These are phyloP conservation scores for Zhuqinia jingwanae DNA, from an alignment of 2,888 invertebrate genomes.

Conservation along the genomic window DNA sequence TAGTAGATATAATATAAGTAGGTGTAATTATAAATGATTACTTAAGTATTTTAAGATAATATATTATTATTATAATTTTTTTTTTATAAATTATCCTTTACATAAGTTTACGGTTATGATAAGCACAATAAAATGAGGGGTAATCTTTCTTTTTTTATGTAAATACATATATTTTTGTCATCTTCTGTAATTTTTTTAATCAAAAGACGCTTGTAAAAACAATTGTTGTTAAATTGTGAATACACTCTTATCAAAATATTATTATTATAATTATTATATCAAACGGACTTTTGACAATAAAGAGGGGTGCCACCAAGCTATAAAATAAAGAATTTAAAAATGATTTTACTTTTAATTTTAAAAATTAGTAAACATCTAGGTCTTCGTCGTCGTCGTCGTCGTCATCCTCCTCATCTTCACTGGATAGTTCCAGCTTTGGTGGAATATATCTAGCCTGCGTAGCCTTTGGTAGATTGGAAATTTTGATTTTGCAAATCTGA, in stretches of 20 bases:
- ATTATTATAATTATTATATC: neutral
- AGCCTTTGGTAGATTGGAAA: neutral
- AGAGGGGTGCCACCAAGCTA: conserved; percentile 65
- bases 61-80: no score
- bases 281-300: conserved; percentile 10
- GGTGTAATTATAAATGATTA: no score
- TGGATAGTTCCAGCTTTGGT: no score
- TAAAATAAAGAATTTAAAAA: neutral
- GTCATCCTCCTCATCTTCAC: neutral
- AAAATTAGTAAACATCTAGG: neutral
- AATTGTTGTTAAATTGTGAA: neutral
- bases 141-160: neutral
- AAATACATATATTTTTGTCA: conserved; percentile 36
- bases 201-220: conserved; percentile 38
- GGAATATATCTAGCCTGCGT: no score
- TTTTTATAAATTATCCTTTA: no score
- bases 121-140: conserved; percentile 40
- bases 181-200: conserved; percentile 7
- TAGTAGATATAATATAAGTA: no score
- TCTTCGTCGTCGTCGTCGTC: no score
- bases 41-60: no score
- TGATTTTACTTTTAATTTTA: no score
- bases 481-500: neutral
- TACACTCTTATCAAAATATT: no score
- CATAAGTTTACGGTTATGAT: no score